A percentile compares a stretch with the other conserved stretches of the same genome.
These are phyloP conservation scores for Brachyopa scutellaris DNA, from an alignment of 2,888 invertebrate species.

Conservation along the genomic window DNA sequence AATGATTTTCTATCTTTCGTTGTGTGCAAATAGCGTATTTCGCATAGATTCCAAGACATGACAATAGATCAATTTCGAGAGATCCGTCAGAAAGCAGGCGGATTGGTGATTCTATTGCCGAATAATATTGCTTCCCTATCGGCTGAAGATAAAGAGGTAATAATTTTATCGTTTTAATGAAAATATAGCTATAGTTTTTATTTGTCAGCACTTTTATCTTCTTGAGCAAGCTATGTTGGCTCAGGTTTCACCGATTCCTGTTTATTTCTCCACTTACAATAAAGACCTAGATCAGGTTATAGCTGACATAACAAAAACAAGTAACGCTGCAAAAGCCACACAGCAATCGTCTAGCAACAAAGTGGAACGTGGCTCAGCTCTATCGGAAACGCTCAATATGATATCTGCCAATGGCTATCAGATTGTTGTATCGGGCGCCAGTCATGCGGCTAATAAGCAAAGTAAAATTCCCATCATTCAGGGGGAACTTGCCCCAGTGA, in stretches of 20 bases:
- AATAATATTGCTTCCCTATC: constrained; percentile 86
- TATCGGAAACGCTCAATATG: constrained; percentile 91
- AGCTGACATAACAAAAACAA: constrained; percentile 85
- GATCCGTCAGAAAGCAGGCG: constrained; percentile 91
- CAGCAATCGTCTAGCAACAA: constrained; percentile 35
- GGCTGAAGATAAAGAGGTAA: constrained; percentile 87
- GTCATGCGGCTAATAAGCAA: constrained; percentile 88
- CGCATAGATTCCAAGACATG: constrained; percentile 86
- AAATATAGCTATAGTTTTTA: no score
- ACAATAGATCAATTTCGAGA: constrained; percentile 90
- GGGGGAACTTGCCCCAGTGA: constrained; percentile 86
- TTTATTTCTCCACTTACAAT: constrained; percentile 92
- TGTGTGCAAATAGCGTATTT: not conserved
- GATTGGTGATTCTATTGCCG: constrained; percentile 92
- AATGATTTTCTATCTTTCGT: not conserved
- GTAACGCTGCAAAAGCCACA: constrained; percentile 56
- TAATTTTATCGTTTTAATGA: not conserved
- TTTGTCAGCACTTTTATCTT: constrained; percentile 88
- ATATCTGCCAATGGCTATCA: constrained; percentile 98
- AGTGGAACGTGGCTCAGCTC: constrained; percentile 87
- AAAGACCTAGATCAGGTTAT: constrained; percentile 89
- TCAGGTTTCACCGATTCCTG: constrained; percentile 91
- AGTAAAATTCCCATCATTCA: constrained; percentile 93
- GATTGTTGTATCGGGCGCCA: constrained; percentile 89
- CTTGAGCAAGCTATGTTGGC: constrained; percentile 92